A percentile compares a stretch with the other conserved stretches of the same genome.
phyloP scores from a whole-genome alignment of 1,140 invertebrate genomes.

The Notospermus geniculatus region DNA sequence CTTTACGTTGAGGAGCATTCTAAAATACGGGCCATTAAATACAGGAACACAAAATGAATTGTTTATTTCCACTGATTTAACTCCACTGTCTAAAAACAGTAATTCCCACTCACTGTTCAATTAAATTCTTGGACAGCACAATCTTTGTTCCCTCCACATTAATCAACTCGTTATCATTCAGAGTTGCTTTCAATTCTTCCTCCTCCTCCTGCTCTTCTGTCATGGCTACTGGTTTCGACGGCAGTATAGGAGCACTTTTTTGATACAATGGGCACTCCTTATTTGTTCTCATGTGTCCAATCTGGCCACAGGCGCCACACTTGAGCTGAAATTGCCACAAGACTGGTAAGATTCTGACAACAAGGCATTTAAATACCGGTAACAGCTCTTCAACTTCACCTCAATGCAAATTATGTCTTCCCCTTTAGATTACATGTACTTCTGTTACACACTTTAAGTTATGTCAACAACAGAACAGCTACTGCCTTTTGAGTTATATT shows the following conservation, averaged over 20 bases:
- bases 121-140: constrained; percentile 21
- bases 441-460: too few relatives aligned
- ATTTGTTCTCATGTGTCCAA: constrained; percentile 86
- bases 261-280: constrained; percentile 92
- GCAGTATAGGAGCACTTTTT: constrained; percentile 8
- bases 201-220: constrained; percentile 54
- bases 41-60: too few relatives aligned
- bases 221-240: constrained; percentile 18
- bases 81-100: constrained; percentile 35
- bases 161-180: constrained; percentile 26
- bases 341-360: neutral
- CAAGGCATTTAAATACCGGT: neutral
- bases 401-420: too few relatives aligned
- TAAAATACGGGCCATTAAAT: too few relatives aligned
- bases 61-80: constrained; percentile 44
- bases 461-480: too few relatives aligned
- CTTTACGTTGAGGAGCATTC: too few relatives aligned
- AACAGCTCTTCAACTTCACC: constrained; percentile 12
- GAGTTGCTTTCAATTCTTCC: constrained; percentile 62
- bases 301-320: constrained; percentile 96
- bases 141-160: constrained; percentile 26
- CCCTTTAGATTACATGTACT: too few relatives aligned
- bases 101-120: constrained; percentile 40
- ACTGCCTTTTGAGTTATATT: too few relatives aligned
- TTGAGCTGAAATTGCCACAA: constrained; percentile 61